Evolutionary conservation across 2,888 invertebrate genomes (phyloP).

Genomic region (Chymomyza procnemis): DNA sequence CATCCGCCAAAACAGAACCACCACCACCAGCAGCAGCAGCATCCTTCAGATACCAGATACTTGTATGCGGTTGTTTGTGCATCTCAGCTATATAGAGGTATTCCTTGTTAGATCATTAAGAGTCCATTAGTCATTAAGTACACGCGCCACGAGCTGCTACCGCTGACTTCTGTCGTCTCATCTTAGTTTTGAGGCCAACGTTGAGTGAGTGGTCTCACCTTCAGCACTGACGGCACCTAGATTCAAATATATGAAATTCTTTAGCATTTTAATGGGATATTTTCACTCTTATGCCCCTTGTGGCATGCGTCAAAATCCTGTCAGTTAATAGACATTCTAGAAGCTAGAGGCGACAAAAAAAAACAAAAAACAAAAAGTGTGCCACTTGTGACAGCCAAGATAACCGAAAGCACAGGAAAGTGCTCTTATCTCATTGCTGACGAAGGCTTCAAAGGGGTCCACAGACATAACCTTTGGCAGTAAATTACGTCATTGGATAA

Average conservation of each 20-base stretch:
- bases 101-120: conserved; percentile 73
- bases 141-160: conserved; percentile 31
- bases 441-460: not conserved
- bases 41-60: conserved; percentile 39
- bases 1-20: conserved; percentile 44
- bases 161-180: conserved; percentile 25
- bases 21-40: conserved; percentile 23
- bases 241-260: conserved; percentile 39
- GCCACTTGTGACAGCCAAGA: conserved; percentile 40
- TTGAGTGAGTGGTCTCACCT: conserved; percentile 6
- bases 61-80: conserved; percentile 37
- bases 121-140: conserved; percentile 75
- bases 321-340: conserved; percentile 28
- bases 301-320: conserved; percentile 38
- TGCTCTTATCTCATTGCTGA: conserved; percentile 1
- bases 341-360: not conserved
- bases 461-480: not conserved
- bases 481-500: too few relatives aligned
- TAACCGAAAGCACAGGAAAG: conserved; percentile 27
- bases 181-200: conserved; percentile 24
- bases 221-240: not conserved
- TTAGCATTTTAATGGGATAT: conserved; percentile 61
- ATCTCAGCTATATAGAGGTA: conserved; percentile 1
- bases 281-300: conserved; percentile 22
- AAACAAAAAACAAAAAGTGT: not conserved